Percentiles rank a stretch among this genome's conserved stretches.
Conservation (phyloP, 2,113 vertebrate species). For the Stegastes partitus region DNA sequence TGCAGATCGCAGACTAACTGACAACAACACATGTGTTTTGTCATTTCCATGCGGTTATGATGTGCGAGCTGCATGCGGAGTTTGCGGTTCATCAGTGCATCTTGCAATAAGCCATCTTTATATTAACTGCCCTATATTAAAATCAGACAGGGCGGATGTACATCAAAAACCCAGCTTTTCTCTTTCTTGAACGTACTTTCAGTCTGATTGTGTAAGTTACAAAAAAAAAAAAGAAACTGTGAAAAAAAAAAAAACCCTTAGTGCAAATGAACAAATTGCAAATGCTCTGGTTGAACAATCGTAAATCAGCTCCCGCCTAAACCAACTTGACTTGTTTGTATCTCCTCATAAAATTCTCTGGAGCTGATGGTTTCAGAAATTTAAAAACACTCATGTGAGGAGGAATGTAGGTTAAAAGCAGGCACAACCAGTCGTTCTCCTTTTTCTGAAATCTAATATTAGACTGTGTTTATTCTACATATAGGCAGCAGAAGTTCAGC, state of each 20-base stretch:
- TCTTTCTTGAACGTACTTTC: not conserved
- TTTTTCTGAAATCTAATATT: conserved; percentile 53
- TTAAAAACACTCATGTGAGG: not conserved
- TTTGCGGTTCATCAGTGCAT: conserved; percentile 42
- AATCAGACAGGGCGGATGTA: not conserved
- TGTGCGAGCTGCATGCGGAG: conserved; percentile 4
- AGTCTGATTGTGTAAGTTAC: not conserved
- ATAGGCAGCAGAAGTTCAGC: conserved; percentile 43
- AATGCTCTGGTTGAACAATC: not conserved
- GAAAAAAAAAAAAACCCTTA: not conserved
- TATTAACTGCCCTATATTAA: conserved; percentile 4
- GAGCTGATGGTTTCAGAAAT: not conserved
- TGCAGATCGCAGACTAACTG: conserved; percentile 10
- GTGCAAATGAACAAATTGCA: not conserved
- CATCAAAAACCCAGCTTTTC: not conserved
- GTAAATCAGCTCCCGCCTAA: not conserved
- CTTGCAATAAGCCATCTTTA: not conserved
- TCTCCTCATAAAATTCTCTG: not conserved
- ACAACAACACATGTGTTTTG: not conserved
- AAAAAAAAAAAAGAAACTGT: not conserved
- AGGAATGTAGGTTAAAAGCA: not conserved
- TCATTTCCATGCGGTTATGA: conserved; percentile 16
- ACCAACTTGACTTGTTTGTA: not conserved
- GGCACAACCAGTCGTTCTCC: conserved; percentile 5
- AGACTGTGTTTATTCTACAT: conserved; percentile 28